These are phyloP conservation scores for Caenorhabditis plicata DNA, from an alignment of 2,888 invertebrate genomes.

Conservation along the genomic window DNA sequence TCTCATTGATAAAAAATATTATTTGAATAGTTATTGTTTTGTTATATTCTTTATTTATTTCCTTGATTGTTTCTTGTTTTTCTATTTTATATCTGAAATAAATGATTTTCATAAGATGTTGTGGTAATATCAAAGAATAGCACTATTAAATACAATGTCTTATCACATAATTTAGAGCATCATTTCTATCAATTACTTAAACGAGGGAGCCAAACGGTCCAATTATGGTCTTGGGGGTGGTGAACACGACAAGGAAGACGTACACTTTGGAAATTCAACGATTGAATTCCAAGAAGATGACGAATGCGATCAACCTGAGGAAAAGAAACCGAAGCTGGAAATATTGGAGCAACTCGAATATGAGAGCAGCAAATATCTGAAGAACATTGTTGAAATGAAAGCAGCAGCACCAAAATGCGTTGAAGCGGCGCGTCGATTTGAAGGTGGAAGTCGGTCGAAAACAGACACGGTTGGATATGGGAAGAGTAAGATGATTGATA, in stretches of 20 bases:
- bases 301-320: conserved; percentile 28
- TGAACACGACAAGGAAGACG: background rate
- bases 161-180: background rate
- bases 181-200: background rate
- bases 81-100: background rate
- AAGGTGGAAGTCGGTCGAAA: conserved; percentile 16
- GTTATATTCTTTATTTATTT: background rate
- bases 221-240: background rate
- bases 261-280: background rate
- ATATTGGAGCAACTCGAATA: conserved; percentile 23
- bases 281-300: conserved; percentile 6
- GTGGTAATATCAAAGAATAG: background rate
- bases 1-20: background rate
- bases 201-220: background rate
- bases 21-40: background rate
- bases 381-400: conserved; percentile 19
- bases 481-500: conserved; percentile 30
- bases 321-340: conserved; percentile 44
- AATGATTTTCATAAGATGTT: background rate
- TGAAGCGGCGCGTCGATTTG: conserved; percentile 14
- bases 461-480: conserved; percentile 11
- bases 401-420: conserved; percentile 22
- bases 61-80: background rate
- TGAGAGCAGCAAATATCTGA: conserved; percentile 18
- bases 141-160: background rate